Base-by-base conservation (phyloP, 2,888 invertebrate species). In the Geotrupes spiniger region DNA sequence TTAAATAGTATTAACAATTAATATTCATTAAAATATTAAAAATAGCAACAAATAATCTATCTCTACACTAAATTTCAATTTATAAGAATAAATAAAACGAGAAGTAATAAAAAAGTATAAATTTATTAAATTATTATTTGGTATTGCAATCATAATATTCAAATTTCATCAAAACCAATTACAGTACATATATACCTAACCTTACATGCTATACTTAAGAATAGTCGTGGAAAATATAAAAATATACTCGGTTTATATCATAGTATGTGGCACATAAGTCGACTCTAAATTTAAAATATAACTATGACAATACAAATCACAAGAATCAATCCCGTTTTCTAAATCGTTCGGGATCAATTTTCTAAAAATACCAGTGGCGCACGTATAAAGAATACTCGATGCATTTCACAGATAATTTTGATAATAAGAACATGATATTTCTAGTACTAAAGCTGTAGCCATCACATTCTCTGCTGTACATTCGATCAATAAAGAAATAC, bases 191-290 rank as follows among this genome's bases (percentile, higher is more conserved):
- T 46, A 46, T 26, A 25, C 31, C 4, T 29, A 45, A 38, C 6
- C 28, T 31, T 27, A 45, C 29, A 38, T 45, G 29, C n/a, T 29
- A 43, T 15, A 25, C 39, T 43, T 28, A 42, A 47, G 37, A 47
- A 49, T 45, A 45, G 49, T 49, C 41, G 45, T 37, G 37, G 28
- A 44, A 45, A 49, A 49, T 49, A 45, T 49, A 49, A 49, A 49
- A 49, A 49, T 49, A 45, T 45, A 39, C 36, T 25, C 39, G 39
- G 29, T 15, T 26, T 39, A 27, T 31, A 4, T 17, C 29, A 46
- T 26, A 33, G 26, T 21, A 15, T 38, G 31, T 16, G 39, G 37
- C 37, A 17, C 15, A 43, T 29, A 26, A 48, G 43, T 48, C 43
- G 42, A 48, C 26, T 38, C 36, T 37, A 37, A 14, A 21, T 21